Base-by-base conservation (phyloP, 2,888 invertebrate species). In the Lepidocyrtinus sp. region DNA sequence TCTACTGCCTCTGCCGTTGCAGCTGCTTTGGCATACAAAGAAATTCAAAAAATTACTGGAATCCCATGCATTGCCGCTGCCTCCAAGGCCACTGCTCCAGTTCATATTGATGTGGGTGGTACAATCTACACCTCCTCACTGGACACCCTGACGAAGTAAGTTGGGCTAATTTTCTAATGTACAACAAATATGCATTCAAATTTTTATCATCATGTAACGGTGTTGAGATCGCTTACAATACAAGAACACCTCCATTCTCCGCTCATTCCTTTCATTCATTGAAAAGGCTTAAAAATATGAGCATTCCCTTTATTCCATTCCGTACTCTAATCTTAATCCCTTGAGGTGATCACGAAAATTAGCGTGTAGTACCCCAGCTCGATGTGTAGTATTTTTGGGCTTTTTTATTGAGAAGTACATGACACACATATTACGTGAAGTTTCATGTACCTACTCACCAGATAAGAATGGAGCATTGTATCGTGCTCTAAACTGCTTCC, bases 41-140 rank as follows among this genome's bases (percentile, higher is more conserved):
- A 93, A 88, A 81, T 75, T 68, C 93, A 93, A 89, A 94, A 95
- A 88, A 95, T 96, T 87, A 92, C 94, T 9, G 97, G 97, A 36
- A 97, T 98, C 82, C 98, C 98, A 0, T 95, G 96, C 86, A 96
- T 98, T 17, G 98, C 98, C 0, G 94, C 95, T 15, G 96, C 97
- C 63, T 95, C 96, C 45, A 92, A 95, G 81, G 96, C 95, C 89
- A 97, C 96, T 75, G 98, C 98, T 1, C 98, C 98, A 0, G 98
- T 98, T 0, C 98, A 98, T 89, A 98, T 98, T 86, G 98, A 98
- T 89, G 98, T 98, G 71, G 98, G 98, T 3, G 98, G 98, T 45
- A 96, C 96, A 74, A 98, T 98, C 87, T 98, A 98, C 90, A 98
- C 98, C 0, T 97, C 97, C 2, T 97, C 97, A 0, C 90, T 98